Evolutionary conservation across 1,140 invertebrate species (phyloP), one percentile per base, ranked within the genome.

Genomic region (Bacillus rossius): DNA sequence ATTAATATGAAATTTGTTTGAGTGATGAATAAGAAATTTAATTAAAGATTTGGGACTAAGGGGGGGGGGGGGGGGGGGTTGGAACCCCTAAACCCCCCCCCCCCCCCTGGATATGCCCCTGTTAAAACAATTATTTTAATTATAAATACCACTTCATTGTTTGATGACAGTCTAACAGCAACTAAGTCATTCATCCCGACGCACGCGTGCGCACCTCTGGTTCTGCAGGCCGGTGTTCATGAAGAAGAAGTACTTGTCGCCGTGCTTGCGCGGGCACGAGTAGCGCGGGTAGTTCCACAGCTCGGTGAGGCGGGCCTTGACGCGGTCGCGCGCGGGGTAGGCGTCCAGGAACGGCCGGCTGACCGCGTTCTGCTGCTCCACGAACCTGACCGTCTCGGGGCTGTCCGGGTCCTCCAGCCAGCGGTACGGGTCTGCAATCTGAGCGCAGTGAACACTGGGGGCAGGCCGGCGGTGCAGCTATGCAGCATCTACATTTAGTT

Each of bases 271-370:
- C 0, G 95, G 95, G 67, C 90, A 91, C 0, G 91, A 88, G 75
- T 91, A 97, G 75, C 97, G 98, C 26, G 94, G 92, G 78, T 92
- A 99, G 75, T 99, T 89, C 94, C 94, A 98, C 2, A 98, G 76
- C 65, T 95, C 85, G 0, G 88, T 97, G 2, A 99, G 78, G 57
- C 86, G 80, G 45, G 82, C 74, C 65, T 87, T 84, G 41, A 98
- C 84, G 64, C 84, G 81, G 10, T 84, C 73, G 65, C 89, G 86
- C 43, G 83, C 78, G 4, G 83, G 76, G 69, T 90, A 97, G 16
- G 79, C 77, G 61, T 92, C 80, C 3, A 99, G 77, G 75, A 87
- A 99, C 2, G 94, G 92, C 49, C 81, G 75, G 10, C 94, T 94
- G 16, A 99, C 80, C 20, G 84, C 82, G 82, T 99, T 99, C 75